Percentiles rank a stretch among this genome's conserved stretches.
These are phyloP conservation scores for Pelecanus crispus DNA, from an alignment of 2,113 vertebrate genomes.

Conservation along the genomic window DNA sequence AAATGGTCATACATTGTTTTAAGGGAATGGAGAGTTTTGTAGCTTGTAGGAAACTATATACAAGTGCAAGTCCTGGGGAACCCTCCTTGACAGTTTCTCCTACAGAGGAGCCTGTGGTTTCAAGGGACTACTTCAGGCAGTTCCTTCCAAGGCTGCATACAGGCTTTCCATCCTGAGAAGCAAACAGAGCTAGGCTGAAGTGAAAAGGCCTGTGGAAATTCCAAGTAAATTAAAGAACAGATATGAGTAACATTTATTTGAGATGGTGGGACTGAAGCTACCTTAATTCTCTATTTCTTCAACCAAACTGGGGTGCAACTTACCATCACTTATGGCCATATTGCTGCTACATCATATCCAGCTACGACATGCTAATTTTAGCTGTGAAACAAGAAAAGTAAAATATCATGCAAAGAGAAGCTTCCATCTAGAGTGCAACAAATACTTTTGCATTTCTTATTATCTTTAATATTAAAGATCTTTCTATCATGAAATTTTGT, in stretches of 20 bases:
- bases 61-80: neutral
- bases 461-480: neutral
- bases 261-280: neutral
- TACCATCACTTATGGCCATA: neutral
- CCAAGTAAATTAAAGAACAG: neutral
- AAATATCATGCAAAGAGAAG: neutral
- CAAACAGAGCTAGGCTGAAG: neutral
- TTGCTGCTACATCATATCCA: neutral
- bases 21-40: neutral
- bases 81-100: neutral
- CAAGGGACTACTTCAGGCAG: neutral
- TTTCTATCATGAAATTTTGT: neutral
- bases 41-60: neutral
- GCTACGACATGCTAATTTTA: neutral
- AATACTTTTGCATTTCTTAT: neutral
- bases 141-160: neutral
- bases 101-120: neutral
- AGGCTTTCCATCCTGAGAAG: neutral
- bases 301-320: neutral
- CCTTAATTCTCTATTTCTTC: neutral
- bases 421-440: neutral
- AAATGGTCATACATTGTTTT: neutral
- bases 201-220: neutral
- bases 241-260: neutral
- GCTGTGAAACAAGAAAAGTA: neutral